A percentile compares a stretch with the other conserved stretches of the same genome.
These are phyloP conservation scores for Chlamydotis undulata DNA, from an alignment of 2,113 vertebrate genomes.

Conservation along the genomic window DNA sequence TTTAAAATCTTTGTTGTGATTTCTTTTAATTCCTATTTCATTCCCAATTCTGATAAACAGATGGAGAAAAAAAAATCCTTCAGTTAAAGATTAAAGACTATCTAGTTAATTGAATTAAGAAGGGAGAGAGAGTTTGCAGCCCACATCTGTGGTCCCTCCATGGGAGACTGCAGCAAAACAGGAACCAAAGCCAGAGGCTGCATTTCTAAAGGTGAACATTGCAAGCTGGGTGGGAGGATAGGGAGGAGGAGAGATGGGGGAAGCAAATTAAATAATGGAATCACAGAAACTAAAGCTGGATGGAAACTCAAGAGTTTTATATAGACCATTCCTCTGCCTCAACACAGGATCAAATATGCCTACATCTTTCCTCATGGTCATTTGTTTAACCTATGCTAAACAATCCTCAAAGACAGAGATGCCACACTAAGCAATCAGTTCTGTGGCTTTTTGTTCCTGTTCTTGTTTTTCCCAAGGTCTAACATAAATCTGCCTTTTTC, in stretches of 20 bases:
- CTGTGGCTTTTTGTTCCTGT: rapidly evolving
- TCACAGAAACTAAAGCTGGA: neutral
- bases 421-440: neutral
- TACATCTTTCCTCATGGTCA: neutral
- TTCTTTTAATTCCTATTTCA: constrained; percentile 29
- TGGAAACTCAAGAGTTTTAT: neutral
- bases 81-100: constrained; percentile 19
- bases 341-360: neutral
- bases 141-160: neutral
- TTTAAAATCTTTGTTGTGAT: constrained; percentile 43
- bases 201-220: constrained; percentile 30
- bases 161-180: neutral
- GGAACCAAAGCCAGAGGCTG: neutral
- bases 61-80: constrained; percentile 26
- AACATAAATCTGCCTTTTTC: neutral
- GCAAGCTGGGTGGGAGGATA: neutral
- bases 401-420: neutral
- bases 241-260: neutral
- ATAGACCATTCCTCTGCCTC: neutral
- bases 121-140: neutral
- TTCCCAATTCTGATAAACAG: constrained; percentile 48
- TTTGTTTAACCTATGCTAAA: neutral
- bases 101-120: constrained; percentile 50
- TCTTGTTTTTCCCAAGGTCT: neutral
- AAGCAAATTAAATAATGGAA: neutral